Evolutionary conservation across 23 tunicate species (phyloP).

Genomic region (Phallusia fumigata): DNA sequence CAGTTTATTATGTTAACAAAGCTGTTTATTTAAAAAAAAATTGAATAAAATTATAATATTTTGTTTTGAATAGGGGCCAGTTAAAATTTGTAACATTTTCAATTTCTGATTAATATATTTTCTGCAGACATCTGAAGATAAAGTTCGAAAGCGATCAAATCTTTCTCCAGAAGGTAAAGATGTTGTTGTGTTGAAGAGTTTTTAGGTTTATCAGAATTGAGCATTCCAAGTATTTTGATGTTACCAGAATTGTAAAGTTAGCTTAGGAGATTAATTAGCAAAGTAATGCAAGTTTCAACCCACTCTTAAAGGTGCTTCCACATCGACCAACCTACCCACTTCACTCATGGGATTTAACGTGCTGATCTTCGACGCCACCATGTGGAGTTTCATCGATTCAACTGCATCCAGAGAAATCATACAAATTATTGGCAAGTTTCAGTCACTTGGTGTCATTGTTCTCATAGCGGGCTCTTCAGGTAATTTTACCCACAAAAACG

Average conservation of each 20-base stretch:
- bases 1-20: not conserved
- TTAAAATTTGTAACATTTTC: too few species aligned
- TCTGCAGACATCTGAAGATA: not conserved
- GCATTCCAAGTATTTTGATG: too few species aligned
- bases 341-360: slow-evolving; percentile 51
- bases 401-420: slow-evolving; percentile 90
- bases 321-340: not conserved
- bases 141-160: slow-evolving; percentile 12
- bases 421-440: slow-evolving; percentile 61
- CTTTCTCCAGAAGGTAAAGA: slow-evolving; percentile 6
- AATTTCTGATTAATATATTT: too few species aligned
- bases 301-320: not conserved
- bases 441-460: slow-evolving; percentile 65
- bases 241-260: too few species aligned
- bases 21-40: too few species aligned
- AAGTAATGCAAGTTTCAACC: too few species aligned
- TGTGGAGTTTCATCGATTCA: slow-evolving; percentile 95
- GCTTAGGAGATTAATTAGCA: too few species aligned
- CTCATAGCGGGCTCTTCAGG: slow-evolving; percentile 62
- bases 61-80: too few species aligned
- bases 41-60: too few species aligned
- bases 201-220: too few species aligned
- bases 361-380: slow-evolving; percentile 87
- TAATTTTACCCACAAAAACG: slow-evolving; percentile 6
- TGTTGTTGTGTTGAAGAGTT: too few species aligned